phyloP scores from a whole-genome alignment of 2,888 invertebrate genomes.

The Gryllus longicercus region DNA sequence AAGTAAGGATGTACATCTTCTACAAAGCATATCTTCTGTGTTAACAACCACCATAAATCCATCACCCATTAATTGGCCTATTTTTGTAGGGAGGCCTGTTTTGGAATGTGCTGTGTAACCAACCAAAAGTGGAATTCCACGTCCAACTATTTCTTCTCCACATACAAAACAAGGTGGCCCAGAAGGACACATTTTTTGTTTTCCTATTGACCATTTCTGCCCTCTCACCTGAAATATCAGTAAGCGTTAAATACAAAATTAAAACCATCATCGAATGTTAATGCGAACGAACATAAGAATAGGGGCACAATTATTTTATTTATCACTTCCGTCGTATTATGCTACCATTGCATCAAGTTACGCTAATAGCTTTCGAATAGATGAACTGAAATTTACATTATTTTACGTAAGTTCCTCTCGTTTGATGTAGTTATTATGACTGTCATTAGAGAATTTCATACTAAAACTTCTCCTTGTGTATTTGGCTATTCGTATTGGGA shows the following conservation, averaged over 20 bases:
- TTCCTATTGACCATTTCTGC: background rate
- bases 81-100: conserved; percentile 51
- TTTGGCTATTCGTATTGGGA: background rate
- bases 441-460: too few species aligned
- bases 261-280: too few species aligned
- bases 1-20: conserved; percentile 49
- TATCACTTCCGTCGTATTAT: too few species aligned
- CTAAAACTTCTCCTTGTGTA: too few species aligned
- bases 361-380: too few species aligned
- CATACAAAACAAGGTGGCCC: conserved; percentile 47
- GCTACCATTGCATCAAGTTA: too few species aligned
- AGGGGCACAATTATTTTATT: too few species aligned
- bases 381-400: too few species aligned
- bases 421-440: too few species aligned
- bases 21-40: conserved; percentile 50
- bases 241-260: background rate
- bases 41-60: conserved; percentile 51
- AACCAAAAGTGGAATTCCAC: conserved; percentile 43
- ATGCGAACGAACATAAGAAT: too few species aligned
- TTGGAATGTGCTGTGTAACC: conserved; percentile 47
- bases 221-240: conserved; percentile 5
- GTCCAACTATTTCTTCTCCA: conserved; percentile 46
- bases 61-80: conserved; percentile 51
- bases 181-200: background rate
- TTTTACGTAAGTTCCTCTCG: too few species aligned